A percentile compares a stretch with the other conserved stretches of the same genome.
Conservation (phyloP, 2,888 invertebrate species). For the Microplitis manilae region DNA sequence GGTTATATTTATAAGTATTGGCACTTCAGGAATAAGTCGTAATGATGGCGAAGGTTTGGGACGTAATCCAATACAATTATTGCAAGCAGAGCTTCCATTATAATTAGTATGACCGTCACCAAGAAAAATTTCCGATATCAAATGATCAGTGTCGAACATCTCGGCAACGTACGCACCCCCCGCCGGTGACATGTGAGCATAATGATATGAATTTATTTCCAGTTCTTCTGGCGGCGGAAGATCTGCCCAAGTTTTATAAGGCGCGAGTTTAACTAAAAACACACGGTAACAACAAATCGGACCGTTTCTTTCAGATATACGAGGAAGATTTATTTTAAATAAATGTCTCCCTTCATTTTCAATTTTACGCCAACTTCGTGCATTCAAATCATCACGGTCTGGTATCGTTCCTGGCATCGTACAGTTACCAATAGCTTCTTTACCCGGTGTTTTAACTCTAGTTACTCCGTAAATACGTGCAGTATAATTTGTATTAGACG, state of each 20-base stretch:
- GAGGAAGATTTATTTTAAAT: slow-evolving; percentile 83
- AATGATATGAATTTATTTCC: slow-evolving; percentile 81
- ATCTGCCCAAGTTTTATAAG: slow-evolving; percentile 77
- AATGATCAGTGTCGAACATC: slow-evolving; percentile 81
- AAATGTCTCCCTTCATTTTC: slow-evolving; percentile 80
- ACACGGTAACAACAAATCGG: slow-evolving; percentile 90
- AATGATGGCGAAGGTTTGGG: slow-evolving; percentile 66
- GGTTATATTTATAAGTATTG: slow-evolving; percentile 43
- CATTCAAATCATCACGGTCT: slow-evolving; percentile 76
- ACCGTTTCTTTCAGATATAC: slow-evolving; percentile 88
- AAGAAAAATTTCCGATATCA: slow-evolving; percentile 80
- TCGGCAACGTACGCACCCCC: slow-evolving; percentile 89
- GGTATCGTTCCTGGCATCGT: slow-evolving; percentile 82
- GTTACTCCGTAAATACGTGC: slow-evolving; percentile 78
- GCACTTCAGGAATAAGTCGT: slow-evolving; percentile 62
- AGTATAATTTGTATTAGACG: slow-evolving; percentile 89
- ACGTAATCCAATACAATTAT: slow-evolving; percentile 73
- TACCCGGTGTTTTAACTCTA: slow-evolving; percentile 82
- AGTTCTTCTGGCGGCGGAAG: slow-evolving; percentile 81
- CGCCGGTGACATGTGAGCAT: slow-evolving; percentile 79
- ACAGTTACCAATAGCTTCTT: slow-evolving; percentile 78
- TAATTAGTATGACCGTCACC: slow-evolving; percentile 77
- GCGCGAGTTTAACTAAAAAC: slow-evolving; percentile 82
- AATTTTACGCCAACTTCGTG: slow-evolving; percentile 77
- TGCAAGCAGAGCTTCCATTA: slow-evolving; percentile 68